These are phyloP conservation scores for Chelonia mydas DNA, from an alignment of 2,797 vertebrate genomes.

Conservation along the genomic window DNA sequence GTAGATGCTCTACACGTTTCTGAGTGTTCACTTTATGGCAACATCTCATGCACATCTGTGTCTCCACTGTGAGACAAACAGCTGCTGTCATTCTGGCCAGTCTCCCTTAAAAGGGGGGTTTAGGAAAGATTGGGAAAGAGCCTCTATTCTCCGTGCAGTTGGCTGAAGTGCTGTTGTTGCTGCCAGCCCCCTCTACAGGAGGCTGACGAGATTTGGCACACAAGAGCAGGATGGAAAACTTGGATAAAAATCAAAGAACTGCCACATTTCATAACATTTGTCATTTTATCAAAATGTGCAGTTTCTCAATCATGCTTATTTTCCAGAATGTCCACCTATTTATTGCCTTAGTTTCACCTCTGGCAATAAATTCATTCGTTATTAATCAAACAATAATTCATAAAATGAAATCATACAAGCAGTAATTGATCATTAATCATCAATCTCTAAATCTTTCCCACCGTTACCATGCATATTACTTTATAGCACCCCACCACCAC, in stretches of 20 bases:
- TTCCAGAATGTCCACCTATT: constrained; percentile 5
- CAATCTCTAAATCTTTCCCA: neutral
- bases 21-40: neutral
- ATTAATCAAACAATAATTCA: constrained; percentile 28
- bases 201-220: neutral
- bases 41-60: rapidly evolving
- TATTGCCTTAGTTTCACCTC: constrained; percentile 32
- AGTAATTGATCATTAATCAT: constrained; percentile 41
- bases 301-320: neutral
- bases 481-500: neutral
- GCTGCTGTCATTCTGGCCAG: neutral
- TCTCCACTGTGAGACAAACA: neutral
- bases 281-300: rapidly evolving
- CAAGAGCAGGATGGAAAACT: neutral
- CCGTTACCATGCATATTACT: neutral
- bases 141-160: neutral
- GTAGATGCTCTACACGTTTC: neutral
- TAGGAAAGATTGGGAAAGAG: neutral
- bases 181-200: neutral
- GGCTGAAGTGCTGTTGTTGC: neutral
- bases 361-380: neutral
- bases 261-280: rapidly evolving
- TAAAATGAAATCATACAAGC: constrained; percentile 17
- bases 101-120: neutral
- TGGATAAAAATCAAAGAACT: neutral